Evolutionary conservation across 1,140 invertebrate species (phyloP).

Genomic region (Procambarus clarkii): DNA sequence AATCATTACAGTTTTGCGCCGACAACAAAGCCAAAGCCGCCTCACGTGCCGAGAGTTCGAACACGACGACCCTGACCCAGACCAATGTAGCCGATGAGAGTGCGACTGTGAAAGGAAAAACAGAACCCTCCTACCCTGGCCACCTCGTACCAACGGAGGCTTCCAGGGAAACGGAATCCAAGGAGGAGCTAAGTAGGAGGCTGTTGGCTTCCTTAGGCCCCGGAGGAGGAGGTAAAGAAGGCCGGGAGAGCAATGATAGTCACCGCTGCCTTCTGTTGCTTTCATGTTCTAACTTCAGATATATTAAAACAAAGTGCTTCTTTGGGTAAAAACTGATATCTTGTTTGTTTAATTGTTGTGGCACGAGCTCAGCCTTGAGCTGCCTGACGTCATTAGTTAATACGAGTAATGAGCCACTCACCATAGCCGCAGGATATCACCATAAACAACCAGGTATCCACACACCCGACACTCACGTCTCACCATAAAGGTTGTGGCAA

Average conservation of each 20-base stretch:
- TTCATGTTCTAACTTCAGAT: constrained; percentile 9
- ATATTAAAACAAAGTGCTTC: neutral
- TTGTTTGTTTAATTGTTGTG: neutral
- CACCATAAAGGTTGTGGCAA: too few relatives aligned
- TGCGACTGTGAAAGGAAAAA: too few relatives aligned
- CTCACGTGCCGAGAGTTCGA: neutral
- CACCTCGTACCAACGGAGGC: neutral
- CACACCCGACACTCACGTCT: too few relatives aligned
- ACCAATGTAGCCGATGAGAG: neutral
- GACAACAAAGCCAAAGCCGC: neutral
- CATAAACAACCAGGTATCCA: too few relatives aligned
- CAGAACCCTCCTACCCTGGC: neutral
- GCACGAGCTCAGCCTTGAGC: neutral
- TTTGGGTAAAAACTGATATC: neutral
- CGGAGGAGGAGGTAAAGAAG: constrained; percentile 48
- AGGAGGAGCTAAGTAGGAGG: constrained; percentile 52
- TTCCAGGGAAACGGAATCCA: neutral
- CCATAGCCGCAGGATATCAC: neutral
- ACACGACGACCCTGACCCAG: neutral
- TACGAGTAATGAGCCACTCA: neutral
- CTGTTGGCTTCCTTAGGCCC: neutral
- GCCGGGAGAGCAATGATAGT: neutral
- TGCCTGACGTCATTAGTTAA: neutral
- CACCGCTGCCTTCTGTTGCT: neutral
- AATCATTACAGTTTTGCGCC: neutral